Evolutionary conservation across 2,888 invertebrate species (phyloP).

Genomic region (Cecidostiba fungosa): DNA sequence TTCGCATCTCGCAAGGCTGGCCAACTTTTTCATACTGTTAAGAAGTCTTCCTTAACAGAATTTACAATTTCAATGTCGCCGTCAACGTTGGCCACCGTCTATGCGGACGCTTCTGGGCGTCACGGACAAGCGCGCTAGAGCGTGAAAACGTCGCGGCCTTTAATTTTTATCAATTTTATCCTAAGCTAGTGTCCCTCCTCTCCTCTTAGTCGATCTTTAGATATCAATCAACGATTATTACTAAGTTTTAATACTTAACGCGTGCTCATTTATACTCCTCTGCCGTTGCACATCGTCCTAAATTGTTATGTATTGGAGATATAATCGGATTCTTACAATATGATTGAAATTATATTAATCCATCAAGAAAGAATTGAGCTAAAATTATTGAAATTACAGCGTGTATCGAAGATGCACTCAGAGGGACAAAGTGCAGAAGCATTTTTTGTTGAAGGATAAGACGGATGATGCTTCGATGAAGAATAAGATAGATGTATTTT

Average conservation of each 20-base stretch:
- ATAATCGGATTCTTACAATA: conserved; percentile 12
- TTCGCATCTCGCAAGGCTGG: conserved; percentile 7
- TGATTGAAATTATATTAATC: too few relatives aligned
- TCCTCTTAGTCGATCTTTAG: not conserved
- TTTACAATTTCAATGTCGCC: conserved; percentile 60
- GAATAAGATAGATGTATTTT: too few relatives aligned
- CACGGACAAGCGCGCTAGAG: not conserved
- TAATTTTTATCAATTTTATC: conserved; percentile 56
- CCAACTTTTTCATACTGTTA: conserved; percentile 60
- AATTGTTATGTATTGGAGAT: not conserved
- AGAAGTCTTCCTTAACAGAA: conserved; percentile 53
- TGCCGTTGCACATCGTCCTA: not conserved
- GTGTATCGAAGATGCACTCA: too few relatives aligned
- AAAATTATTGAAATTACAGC: too few relatives aligned
- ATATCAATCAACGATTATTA: conserved; percentile 51
- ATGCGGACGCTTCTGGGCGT: not conserved
- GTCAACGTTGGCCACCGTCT: not conserved
- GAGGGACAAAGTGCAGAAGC: too few relatives aligned
- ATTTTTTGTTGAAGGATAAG: too few relatives aligned
- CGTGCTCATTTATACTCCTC: not conserved
- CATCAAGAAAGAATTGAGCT: too few relatives aligned
- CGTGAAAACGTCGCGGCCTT: conserved; percentile 27
- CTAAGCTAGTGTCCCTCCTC: not conserved
- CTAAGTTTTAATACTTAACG: conserved; percentile 26
- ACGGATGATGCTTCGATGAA: too few relatives aligned